These are phyloP conservation scores for Festucalex cinctus DNA, from an alignment of 2,113 vertebrate genomes.

Conservation along the genomic window DNA sequence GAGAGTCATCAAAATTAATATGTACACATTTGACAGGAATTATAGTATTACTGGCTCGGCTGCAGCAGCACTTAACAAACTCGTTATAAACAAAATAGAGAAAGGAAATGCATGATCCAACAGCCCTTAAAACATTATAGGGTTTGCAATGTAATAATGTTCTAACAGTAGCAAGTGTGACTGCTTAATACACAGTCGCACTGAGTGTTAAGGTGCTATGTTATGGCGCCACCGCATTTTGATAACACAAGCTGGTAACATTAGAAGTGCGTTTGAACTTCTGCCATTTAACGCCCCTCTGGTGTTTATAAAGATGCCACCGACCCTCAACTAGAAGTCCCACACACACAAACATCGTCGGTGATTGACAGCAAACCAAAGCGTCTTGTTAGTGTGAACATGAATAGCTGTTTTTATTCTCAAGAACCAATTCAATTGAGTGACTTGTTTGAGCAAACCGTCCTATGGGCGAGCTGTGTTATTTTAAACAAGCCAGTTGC, in stretches of 20 bases:
- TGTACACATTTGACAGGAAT: neutral
- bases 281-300: conserved; percentile 50
- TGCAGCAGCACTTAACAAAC: neutral
- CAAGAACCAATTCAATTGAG: neutral
- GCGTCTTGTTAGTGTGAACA: neutral
- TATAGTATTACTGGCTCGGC: neutral
- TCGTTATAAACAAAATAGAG: neutral
- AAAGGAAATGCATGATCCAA: neutral
- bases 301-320: conserved; percentile 50
- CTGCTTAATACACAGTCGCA: too few relatives aligned
- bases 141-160: neutral
- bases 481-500: neutral
- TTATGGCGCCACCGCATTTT: conserved; percentile 1
- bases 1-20: neutral
- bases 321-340: conserved; percentile 25
- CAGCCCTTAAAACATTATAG: neutral
- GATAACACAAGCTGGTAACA: conserved; percentile 33
- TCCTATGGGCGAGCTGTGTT: neutral
- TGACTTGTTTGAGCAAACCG: neutral
- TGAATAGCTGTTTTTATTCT: neutral
- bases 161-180: neutral
- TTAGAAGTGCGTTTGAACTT: conserved; percentile 43
- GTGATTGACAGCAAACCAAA: conserved; percentile 1
- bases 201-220: conserved; percentile 4
- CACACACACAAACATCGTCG: neutral